Base-by-base conservation (phyloP, 2,888 invertebrate species). In the Pocota personata region DNA sequence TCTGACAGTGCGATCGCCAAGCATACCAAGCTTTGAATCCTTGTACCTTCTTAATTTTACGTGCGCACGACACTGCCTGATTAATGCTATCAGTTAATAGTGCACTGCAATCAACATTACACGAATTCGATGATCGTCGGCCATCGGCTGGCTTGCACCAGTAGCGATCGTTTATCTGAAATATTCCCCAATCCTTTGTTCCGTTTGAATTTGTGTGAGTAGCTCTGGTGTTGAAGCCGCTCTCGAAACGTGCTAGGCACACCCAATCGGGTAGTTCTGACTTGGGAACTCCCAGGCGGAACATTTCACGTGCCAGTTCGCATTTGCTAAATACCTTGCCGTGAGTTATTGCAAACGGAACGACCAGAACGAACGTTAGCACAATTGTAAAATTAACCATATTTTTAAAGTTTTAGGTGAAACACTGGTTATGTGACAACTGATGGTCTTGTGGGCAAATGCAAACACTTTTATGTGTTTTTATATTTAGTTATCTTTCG, bases 231-330 rank as follows among this genome's bases (percentile, higher is more conserved):
- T 92, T 91, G 14, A 93, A 90, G 0, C 91, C 90, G 80, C 94
- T 94, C 88, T 94, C 94, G 0, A 91, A 91, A 87, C 93, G 92
- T 30, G 93, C 92, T 4, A 94, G 89, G 71, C 94, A 94, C 12
- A 94, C 89, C 94, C 94, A 91, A 82, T 91, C 90, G 14, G 90
- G 67, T 14, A 91, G 78, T 50, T 90, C 89, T 7, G 60, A 67
- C n/a, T 88, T 89, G 0, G 91, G 89, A 30, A 92, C 89, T 0
- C 91, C 91, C 37, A 90, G 89, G 0, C 88, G 88, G 62, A 88
- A 71, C 2, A 92, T 87, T 50, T 88, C 88, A 0, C 89, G 88
- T 2, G 90, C 91, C 71, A 92, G 66, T 7, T 88, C 89, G 88
- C 92, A 92, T 82, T 88, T 90, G 12, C 6, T 37, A 5, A 32